phyloP scores from a whole-genome alignment of 2,888 invertebrate species.

The Latrodectus elegans region DNA sequence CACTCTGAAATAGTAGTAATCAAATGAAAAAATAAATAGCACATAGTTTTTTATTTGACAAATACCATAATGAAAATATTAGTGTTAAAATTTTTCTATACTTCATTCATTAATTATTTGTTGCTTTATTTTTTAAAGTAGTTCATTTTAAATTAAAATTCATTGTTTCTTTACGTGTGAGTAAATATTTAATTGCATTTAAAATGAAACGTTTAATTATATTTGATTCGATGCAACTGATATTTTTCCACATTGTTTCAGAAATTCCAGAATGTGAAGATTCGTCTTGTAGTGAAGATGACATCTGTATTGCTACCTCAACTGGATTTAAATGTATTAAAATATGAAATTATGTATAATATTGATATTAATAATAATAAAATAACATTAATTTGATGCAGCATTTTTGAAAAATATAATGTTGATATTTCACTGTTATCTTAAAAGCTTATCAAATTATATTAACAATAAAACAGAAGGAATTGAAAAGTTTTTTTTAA shows the following conservation, averaged over 20 bases:
- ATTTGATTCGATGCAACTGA: too few species aligned
- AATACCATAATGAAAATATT: neutral
- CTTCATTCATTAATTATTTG: too few species aligned
- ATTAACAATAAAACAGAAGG: too few species aligned
- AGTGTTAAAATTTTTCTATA: neutral
- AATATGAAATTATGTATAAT: neutral
- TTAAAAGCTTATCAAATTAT: too few species aligned
- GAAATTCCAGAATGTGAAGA: slow-evolving; percentile 56
- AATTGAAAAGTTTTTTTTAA: too few species aligned
- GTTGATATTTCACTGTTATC: too few species aligned
- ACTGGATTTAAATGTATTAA: slow-evolving; percentile 39
- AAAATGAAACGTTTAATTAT: neutral
- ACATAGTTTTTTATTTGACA: neutral
- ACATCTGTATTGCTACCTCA: slow-evolving; percentile 40
- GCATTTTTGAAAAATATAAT: too few species aligned
- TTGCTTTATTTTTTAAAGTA: neutral
- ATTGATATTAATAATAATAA: too few species aligned
- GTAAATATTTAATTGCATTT: neutral
- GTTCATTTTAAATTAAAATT: neutral
- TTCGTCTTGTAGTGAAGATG: slow-evolving; percentile 39
- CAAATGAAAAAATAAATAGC: too few species aligned
- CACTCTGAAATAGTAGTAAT: too few species aligned
- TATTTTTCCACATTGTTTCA: neutral
- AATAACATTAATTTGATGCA: too few species aligned
- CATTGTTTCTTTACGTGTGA: neutral